Conservation (phyloP, 2,113 vertebrate species). For the Isurus oxyrinchus region DNA sequence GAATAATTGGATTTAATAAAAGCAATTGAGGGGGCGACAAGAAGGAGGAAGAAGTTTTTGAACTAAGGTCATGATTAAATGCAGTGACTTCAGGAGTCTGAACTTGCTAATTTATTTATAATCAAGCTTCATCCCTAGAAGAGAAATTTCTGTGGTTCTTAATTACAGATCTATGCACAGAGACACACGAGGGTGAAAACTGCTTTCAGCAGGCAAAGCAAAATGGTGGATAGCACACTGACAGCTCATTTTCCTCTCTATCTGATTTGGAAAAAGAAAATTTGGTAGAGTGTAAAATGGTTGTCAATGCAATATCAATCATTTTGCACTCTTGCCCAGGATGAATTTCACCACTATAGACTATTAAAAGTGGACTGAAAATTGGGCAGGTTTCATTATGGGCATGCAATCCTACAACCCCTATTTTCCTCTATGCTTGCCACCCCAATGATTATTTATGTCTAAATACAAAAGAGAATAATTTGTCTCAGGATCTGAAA, state of each 20-base stretch:
- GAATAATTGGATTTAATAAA: no score
- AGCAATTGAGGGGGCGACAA: neutral
- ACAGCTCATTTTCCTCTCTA: neutral
- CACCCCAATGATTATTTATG: neutral
- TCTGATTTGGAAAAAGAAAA: neutral
- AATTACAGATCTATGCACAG: neutral
- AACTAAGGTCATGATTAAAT: neutral
- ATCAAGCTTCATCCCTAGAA: neutral
- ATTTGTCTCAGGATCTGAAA: neutral
- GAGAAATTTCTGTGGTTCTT: no score
- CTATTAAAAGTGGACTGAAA: neutral
- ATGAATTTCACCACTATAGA: neutral
- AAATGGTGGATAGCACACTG: no score
- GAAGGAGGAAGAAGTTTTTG: neutral
- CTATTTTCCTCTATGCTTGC: neutral
- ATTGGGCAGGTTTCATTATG: neutral
- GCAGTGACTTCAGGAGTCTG: neutral
- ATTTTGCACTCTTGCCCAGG: neutral
- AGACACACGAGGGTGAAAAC: neutral
- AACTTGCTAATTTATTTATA: neutral
- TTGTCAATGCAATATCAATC: neutral
- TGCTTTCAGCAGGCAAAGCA: neutral
- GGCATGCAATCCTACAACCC: neutral
- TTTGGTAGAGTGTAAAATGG: neutral
- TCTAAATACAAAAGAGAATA: neutral